Base-by-base conservation (phyloP, 2,888 invertebrate species). In the Alitta virens region DNA sequence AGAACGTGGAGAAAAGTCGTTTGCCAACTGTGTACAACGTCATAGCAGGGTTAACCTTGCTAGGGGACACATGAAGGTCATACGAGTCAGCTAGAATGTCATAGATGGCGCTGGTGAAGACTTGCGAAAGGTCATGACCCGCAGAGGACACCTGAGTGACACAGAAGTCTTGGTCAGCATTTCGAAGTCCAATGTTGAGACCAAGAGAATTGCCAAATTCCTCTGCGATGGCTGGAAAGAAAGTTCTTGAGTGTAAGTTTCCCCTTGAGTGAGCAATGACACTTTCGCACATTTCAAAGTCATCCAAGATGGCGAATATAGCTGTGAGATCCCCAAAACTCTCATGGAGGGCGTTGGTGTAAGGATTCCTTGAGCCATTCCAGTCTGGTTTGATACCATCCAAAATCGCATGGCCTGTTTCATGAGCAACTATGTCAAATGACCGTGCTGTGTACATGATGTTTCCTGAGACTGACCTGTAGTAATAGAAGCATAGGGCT, bases 381-480 rank as follows among this genome's bases (percentile, higher is more conserved):
- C 18, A 57, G 9, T 23, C 23, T 2, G 57, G 57, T 33, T 57
- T 57, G 7, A 57, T 16, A 14, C 46, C 43, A 49, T 57, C 57
- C 26, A 57, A 21, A 18, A 57, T 57, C n/a, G 57, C 57, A 25
- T 57, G 57, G n/a, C 57, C 57, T 14, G 57, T 57, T 33, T 57
- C 57, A 25, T 57, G 57, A 16, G 57, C 57, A 16, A 57, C 57
- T 2, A 57, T 43, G 27, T 57, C 57, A 26, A 57, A 18, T 1
- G 57, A 57, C 27, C 33, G 24, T n/a, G 46, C 43, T 2, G 49
- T 57, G 57, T 57, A 57, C 46, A 57, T 27, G 57, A 57, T 18
- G 49, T 27, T 57, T 18, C 27, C 26, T 14, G 33, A 46, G 50
- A 46, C 49, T 5, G 14, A 23, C n/a, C 27, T n/a, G 49, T 27